Evolutionary conservation across 1,140 invertebrate genomes (phyloP), one percentile per base, ranked within the genome.

Genomic region (Bombus huntii): DNA sequence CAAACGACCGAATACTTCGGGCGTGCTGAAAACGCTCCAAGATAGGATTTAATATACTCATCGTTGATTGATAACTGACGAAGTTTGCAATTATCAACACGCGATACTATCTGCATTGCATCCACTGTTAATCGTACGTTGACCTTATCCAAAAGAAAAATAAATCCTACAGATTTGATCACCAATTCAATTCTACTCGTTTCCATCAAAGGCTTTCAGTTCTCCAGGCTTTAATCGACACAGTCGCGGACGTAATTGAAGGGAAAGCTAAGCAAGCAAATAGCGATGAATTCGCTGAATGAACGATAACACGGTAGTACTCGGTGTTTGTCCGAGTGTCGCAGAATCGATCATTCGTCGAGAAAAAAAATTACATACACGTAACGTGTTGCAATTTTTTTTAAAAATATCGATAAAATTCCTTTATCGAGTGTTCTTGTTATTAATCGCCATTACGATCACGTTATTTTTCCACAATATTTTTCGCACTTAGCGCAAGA

Each of bases 231-330:
- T 47, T 42, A 39, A 83, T 83, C 81, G 37, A 0, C 81, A 42
- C 34, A 70, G 62, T 57, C 22, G 37, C n/a, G 74, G 15, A 28
- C 44, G 81, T 83, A 70, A 77, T 77, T 70, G 74, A 83, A 39
- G 74, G 77, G 81, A 78, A 83, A 78, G 74, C 81, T 83, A 37
- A 83, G 34, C 37, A 34, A 31, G 57, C 81, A 65, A 65, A 77
- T 75, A 18, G 28, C 59, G n/a, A 18, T 57, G 68, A 83, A 77
- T 68, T 83, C 74, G 34, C 44, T 42, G 74, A 83, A 78, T 53
- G 42, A 62, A 75, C 81, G 72, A 68, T 83, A 83, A 68, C 44
- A 9, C 39, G 34, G 10, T 57, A 47, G 31, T 76, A 28, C 74
- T 76, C 25, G 0, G 47, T 53, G 47, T 53, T 53, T 53, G 18